Percentiles rank a stretch among this genome's conserved stretches.
Conservation (phyloP, 2,888 invertebrate genomes). For the Bedellia somnulentella region DNA sequence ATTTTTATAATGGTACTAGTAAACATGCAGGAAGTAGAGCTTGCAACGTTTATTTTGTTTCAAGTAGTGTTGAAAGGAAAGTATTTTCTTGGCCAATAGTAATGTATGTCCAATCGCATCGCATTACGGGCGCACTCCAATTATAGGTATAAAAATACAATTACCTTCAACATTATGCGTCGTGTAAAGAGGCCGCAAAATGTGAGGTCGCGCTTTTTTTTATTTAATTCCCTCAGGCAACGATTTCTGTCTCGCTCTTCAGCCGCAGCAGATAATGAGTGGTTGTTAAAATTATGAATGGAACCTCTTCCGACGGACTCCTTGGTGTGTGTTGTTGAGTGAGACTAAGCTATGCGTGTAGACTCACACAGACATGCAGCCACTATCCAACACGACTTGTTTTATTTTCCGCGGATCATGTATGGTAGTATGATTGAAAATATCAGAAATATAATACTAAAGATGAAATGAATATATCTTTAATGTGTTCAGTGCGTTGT, state of each 20-base stretch:
- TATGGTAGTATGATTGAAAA: too few species aligned
- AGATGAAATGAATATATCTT: too few species aligned
- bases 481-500: too few species aligned
- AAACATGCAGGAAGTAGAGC: too few species aligned
- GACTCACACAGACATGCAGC: too few species aligned
- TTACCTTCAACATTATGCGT: constrained; percentile 4
- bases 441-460: too few species aligned
- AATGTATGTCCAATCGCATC: constrained; percentile 2
- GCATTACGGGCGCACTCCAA: constrained; percentile 2
- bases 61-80: too few species aligned
- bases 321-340: constrained; percentile 19
- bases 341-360: neutral
- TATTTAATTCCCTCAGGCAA: constrained; percentile 23
- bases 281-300: constrained; percentile 57
- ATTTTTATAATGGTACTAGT: too few species aligned
- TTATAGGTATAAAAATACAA: constrained; percentile 3
- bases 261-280: constrained; percentile 39
- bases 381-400: too few species aligned
- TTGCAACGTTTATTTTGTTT: too few species aligned
- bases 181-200: constrained; percentile 17
- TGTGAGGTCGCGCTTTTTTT: constrained; percentile 21
- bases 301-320: constrained; percentile 28
- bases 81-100: constrained; percentile 1
- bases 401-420: too few species aligned
- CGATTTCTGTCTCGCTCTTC: constrained; percentile 27